A percentile compares a stretch with the other conserved stretches of the same genome.
phyloP scores from a whole-genome alignment of 2,888 invertebrate species.

The Melikaiella ostensackeni region DNA sequence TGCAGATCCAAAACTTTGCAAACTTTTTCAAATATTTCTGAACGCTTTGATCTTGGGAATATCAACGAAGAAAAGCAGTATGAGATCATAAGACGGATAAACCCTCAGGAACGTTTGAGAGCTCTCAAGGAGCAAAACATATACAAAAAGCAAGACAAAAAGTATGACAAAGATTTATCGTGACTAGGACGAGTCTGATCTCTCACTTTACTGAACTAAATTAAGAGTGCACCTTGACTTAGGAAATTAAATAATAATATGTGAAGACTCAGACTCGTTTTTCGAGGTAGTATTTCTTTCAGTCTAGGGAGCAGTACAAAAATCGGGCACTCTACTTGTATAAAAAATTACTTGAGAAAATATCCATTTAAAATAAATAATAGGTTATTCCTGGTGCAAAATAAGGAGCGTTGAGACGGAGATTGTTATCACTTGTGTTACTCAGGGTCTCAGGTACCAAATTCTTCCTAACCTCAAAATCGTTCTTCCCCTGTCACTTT shows the following conservation, averaged over 20 bases:
- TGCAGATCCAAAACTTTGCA: neutral
- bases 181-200: conserved; percentile 36
- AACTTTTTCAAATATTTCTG: neutral
- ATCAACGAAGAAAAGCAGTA: conserved; percentile 29
- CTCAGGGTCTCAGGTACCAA: conserved; percentile 9
- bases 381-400: neutral
- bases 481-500: neutral
- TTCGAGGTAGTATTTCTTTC: conserved; percentile 22
- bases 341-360: conserved; percentile 2
- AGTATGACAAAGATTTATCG: neutral
- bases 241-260: conserved; percentile 25
- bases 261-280: conserved; percentile 23
- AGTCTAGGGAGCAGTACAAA: conserved; percentile 21
- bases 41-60: conserved; percentile 1
- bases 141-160: neutral
- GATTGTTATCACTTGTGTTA: conserved; percentile 11
- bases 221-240: conserved; percentile 23
- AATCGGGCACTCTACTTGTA: conserved; percentile 14
- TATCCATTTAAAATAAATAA: neutral
- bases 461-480: neutral
- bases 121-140: neutral
- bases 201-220: conserved; percentile 19
- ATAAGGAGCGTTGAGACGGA: conserved; percentile 15
- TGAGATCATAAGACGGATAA: conserved; percentile 23
- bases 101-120: conserved; percentile 12